Evolutionary conservation across 2,797 vertebrate species (phyloP), one percentile per base, ranked within the genome.

Genomic region (Diplodus puntazzo): DNA sequence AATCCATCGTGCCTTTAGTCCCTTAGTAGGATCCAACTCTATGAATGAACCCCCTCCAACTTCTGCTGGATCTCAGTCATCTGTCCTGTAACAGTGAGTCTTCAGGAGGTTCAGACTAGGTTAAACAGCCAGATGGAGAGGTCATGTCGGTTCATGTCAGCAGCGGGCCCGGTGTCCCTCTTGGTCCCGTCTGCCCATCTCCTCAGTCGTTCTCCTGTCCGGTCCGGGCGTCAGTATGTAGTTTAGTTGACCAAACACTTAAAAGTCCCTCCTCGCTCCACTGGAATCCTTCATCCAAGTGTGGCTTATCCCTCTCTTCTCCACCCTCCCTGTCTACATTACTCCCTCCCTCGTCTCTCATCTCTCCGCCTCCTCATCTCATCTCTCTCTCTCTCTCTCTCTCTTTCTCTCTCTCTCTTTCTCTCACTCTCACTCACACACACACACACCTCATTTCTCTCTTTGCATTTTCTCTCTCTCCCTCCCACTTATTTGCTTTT

Each of bases 281-380:
- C 72, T 78, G 84, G 88, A 92, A 83, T 85, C 85, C 86, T 81
- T 81, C 80, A 87, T 76, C 88, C 80, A 87, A 93, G 87, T 92
- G 90, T 89, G 85, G 82, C 79, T 90, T 63, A 76, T 87, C 74
- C 57, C 75, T 78, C 69, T 90, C 81, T 79, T 84, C 77, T 74
- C 83, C 84, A 76, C 82, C 76, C 86, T 88, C 83, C 79, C 77
- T 65, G 69, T 86, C 87, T 86, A 68, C 84, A 77, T 75, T 79
- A 77, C 85, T 88, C 89, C 84, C 91, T 88, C 85, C 81, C 84
- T 87, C 64, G 53, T 76, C 69, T 90, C 80, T 82, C 79, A 73
- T 89, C 88, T 87, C 92, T 88, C 91, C 80, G 84, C 87, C 92
- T 91, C 90, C 89, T 87, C 90, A 82, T 45, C 77, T 84, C 84